These are phyloP conservation scores for Callopanchax toddi DNA, from an alignment of 2,113 vertebrate species.

Conservation along the genomic window DNA sequence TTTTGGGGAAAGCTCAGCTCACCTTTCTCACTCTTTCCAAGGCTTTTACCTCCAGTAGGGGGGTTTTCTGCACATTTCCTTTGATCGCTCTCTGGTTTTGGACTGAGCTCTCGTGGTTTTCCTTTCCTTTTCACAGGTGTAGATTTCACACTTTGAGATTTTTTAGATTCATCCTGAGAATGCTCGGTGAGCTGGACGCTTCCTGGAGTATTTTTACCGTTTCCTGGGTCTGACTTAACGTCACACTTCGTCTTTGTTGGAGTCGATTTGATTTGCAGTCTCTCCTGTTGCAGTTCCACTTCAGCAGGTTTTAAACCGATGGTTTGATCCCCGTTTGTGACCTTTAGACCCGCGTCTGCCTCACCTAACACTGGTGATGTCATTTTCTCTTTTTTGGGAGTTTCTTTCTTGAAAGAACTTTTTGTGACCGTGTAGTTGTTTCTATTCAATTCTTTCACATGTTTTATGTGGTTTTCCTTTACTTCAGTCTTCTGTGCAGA, in stretches of 20 bases:
- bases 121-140: slow-evolving; percentile 30
- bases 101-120: slow-evolving; percentile 27
- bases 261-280: slow-evolving; percentile 8
- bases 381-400: background rate
- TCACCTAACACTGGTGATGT: slow-evolving; percentile 7
- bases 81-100: slow-evolving; percentile 12
- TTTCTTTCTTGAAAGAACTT: slow-evolving; percentile 6
- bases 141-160: slow-evolving; percentile 27
- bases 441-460: slow-evolving; percentile 9
- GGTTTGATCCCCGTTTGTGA: slow-evolving; percentile 17
- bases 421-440: background rate
- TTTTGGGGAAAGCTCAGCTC: slow-evolving; percentile 12
- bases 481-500: slow-evolving; percentile 7
- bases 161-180: slow-evolving; percentile 10
- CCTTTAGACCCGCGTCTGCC: slow-evolving; percentile 7
- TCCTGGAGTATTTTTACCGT: slow-evolving; percentile 12
- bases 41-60: slow-evolving; percentile 11
- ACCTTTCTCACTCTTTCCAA: slow-evolving; percentile 14
- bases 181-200: background rate
- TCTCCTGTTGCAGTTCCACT: background rate
- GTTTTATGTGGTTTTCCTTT: slow-evolving; percentile 13
- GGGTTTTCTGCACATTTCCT: slow-evolving; percentile 13
- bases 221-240: too few relatives aligned
- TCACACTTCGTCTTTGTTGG: slow-evolving; percentile 11
- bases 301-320: slow-evolving; percentile 16